phyloP scores from a whole-genome alignment of 2,113 vertebrate species.

The Indicator indicator region DNA sequence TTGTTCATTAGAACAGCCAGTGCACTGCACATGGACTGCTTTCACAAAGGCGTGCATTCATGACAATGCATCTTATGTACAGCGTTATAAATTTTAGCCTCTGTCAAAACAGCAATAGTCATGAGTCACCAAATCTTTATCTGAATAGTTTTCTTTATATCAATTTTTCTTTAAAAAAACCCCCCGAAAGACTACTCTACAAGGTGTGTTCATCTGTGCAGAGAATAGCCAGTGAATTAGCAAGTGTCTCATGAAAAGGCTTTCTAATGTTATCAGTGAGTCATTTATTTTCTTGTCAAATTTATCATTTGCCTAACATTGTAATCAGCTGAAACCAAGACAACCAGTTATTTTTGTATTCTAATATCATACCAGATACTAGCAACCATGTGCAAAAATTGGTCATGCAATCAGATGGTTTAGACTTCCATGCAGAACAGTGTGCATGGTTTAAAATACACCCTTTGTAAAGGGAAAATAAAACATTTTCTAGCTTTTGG shows the following conservation, averaged over 20 bases:
- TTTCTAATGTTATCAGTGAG: neutral
- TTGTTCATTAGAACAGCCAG: neutral
- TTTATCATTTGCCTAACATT: neutral
- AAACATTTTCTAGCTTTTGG: neutral
- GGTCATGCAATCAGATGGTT: neutral
- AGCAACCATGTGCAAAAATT: neutral
- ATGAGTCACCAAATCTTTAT: neutral
- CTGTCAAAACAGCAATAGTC: neutral
- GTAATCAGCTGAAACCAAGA: neutral
- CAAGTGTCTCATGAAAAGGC: neutral
- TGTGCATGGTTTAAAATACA: neutral
- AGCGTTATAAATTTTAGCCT: conserved; percentile 25
- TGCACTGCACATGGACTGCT: neutral
- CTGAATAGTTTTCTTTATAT: neutral
- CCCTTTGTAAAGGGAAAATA: neutral
- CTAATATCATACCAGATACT: neutral
- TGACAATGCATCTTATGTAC: neutral
- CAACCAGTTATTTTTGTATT: neutral
- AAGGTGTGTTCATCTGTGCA: neutral
- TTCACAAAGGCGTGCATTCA: neutral
- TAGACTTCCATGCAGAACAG: neutral
- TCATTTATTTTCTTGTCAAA: neutral
- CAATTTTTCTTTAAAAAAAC: neutral
- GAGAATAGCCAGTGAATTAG: neutral
- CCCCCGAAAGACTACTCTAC: neutral